Evolutionary conservation across 2,113 vertebrate genomes (phyloP).

Genomic region (Glareola pratincola): DNA sequence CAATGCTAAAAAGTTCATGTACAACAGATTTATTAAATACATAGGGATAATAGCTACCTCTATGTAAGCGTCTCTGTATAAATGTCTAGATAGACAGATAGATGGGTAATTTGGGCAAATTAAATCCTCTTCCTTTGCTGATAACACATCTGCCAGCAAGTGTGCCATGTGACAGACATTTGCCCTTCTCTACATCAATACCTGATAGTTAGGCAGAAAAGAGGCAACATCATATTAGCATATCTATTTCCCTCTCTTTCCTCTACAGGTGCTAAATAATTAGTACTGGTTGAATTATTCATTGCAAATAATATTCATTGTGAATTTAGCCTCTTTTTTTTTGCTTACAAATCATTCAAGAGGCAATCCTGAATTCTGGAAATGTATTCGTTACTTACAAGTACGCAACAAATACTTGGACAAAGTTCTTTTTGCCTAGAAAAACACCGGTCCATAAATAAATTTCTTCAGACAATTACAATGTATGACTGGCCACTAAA

Average conservation of each 20-base stretch:
- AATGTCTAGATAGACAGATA: not conserved
- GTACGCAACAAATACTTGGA: not conserved
- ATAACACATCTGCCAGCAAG: slow-evolving; percentile 32
- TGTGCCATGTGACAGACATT: slow-evolving; percentile 26
- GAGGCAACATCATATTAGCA: slow-evolving; percentile 52
- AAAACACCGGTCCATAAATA: not conserved
- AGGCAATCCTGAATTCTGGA: slow-evolving; percentile 1
- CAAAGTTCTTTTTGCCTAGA: not conserved
- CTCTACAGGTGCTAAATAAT: slow-evolving; percentile 71
- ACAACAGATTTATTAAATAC: not conserved
- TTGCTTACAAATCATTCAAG: slow-evolving; percentile 53
- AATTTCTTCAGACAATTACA: not conserved
- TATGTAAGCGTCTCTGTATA: not conserved
- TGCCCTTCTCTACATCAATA: slow-evolving; percentile 21
- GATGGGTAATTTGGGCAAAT: not conserved
- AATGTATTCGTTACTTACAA: not conserved
- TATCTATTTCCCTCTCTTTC: slow-evolving; percentile 55
- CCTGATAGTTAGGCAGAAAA: slow-evolving; percentile 61
- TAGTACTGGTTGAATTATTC: slow-evolving; percentile 68
- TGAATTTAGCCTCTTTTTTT: slow-evolving; percentile 40
- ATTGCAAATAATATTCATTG: slow-evolving; percentile 71
- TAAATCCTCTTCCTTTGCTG: not conserved
- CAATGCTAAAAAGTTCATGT: not conserved
- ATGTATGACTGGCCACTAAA: not conserved
- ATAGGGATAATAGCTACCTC: not conserved